These are phyloP conservation scores for Kryptopterus vitreolus DNA, from an alignment of 2,797 vertebrate genomes.

Conservation along the genomic window DNA sequence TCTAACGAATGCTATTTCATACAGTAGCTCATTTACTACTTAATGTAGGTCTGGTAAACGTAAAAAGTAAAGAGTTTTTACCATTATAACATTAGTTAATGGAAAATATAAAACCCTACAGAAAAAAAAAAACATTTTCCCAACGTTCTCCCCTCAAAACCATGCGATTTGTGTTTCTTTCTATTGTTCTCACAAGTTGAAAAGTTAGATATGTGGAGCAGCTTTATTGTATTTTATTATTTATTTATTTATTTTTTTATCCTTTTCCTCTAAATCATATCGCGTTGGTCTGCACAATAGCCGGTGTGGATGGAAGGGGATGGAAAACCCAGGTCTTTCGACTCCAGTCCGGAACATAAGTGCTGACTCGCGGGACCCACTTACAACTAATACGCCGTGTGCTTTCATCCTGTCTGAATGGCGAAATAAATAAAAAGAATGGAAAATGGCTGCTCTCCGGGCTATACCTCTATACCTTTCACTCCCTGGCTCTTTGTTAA, in stretches of 20 bases:
- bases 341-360: conserved; percentile 62
- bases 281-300: conserved; percentile 54
- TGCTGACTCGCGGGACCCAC: conserved; percentile 71
- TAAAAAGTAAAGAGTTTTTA: background rate
- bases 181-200: conserved; percentile 41
- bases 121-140: background rate
- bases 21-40: background rate
- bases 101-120: background rate
- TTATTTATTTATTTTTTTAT: conserved; percentile 30
- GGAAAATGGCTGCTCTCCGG: conserved; percentile 77
- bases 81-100: background rate
- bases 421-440: conserved; percentile 81
- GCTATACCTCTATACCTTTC: conserved; percentile 77
- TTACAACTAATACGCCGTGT: conserved; percentile 68
- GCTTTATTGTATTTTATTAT: no score
- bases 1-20: background rate
- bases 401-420: conserved; percentile 75
- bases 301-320: conserved; percentile 56
- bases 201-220: conserved; percentile 47
- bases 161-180: conserved; percentile 19
- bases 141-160: background rate
- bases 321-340: conserved; percentile 47
- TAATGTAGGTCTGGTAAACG: background rate
- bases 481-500: conserved; percentile 84
- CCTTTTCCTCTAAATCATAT: conserved; percentile 49